These are phyloP conservation scores for Brachionus koreanus DNA, from an alignment of 1,140 invertebrate genomes.

Conservation along the genomic window DNA sequence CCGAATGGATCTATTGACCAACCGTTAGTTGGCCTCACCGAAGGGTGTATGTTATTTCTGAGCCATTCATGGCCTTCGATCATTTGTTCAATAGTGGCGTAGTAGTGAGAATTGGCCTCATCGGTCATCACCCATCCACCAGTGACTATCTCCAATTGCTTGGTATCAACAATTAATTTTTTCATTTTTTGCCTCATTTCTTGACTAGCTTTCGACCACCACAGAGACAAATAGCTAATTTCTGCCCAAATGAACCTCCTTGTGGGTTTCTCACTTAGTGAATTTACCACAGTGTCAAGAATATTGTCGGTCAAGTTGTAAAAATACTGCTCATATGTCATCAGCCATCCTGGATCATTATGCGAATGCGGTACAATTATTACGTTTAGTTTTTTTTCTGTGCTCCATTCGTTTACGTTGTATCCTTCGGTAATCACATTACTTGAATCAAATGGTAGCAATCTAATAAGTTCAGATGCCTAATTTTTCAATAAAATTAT, in stretches of 20 bases:
- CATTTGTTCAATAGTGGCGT: constrained; percentile 88
- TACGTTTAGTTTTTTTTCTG: constrained; percentile 49
- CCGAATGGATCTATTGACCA: constrained; percentile 94
- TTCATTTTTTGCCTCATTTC: constrained; percentile 69
- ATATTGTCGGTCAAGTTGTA: constrained; percentile 78
- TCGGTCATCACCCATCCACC: constrained; percentile 99
- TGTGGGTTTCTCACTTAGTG: constrained; percentile 71
- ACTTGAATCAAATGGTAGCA: constrained; percentile 64
- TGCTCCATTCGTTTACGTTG: not conserved
- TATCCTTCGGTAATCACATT: not conserved
- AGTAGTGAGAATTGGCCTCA: constrained; percentile 87
- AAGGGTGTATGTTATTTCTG: constrained; percentile 29
- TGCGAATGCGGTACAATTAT: constrained; percentile 70
- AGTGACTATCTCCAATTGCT: constrained; percentile 87
- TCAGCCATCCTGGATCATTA: constrained; percentile 89
- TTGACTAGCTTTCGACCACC: constrained; percentile 77
- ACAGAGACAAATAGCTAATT: constrained; percentile 83
- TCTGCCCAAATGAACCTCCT: constrained; percentile 97
- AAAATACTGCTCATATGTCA: constrained; percentile 92
- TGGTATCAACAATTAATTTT: constrained; percentile 72
- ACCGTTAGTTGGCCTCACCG: constrained; percentile 55
- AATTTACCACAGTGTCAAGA: constrained; percentile 80
- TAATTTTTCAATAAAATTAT: not conserved
- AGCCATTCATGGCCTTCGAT: constrained; percentile 85
- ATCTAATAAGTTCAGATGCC: not conserved